Evolutionary conservation across 2,888 invertebrate genomes (phyloP).

Genomic region (Antheraea assamensis): DNA sequence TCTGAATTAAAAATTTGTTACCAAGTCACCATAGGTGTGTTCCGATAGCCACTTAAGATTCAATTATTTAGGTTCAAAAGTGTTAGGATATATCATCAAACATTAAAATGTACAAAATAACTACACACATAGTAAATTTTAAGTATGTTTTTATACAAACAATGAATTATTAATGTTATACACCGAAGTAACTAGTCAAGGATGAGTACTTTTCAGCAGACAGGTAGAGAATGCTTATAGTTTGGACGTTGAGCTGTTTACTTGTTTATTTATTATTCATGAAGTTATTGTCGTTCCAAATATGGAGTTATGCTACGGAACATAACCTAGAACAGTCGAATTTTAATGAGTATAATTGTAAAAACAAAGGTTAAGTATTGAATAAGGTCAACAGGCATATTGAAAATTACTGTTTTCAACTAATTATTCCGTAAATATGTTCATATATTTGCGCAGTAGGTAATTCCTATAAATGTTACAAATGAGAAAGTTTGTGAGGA

Average conservation of each 20-base stretch:
- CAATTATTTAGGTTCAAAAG: too few relatives aligned
- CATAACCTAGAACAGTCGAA: not conserved
- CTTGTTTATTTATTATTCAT: not conserved
- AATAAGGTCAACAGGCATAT: not conserved
- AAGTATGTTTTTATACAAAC: not conserved
- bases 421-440: not conserved
- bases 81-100: too few relatives aligned
- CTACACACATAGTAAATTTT: too few relatives aligned
- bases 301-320: not conserved
- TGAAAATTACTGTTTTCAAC: not conserved
- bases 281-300: not conserved
- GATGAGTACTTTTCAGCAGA: not conserved
- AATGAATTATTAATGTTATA: not conserved
- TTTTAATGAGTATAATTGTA: not conserved
- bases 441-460: not conserved
- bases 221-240: not conserved
- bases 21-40: too few relatives aligned
- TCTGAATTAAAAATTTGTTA: too few relatives aligned
- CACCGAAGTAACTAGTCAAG: not conserved
- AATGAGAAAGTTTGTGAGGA: too few relatives aligned
- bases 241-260: not conserved
- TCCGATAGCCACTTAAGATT: too few relatives aligned
- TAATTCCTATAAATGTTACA: too few relatives aligned
- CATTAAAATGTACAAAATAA: too few relatives aligned
- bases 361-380: not conserved